Base-by-base conservation (phyloP, 1,140 invertebrate species). In the Apis laboriosa region DNA sequence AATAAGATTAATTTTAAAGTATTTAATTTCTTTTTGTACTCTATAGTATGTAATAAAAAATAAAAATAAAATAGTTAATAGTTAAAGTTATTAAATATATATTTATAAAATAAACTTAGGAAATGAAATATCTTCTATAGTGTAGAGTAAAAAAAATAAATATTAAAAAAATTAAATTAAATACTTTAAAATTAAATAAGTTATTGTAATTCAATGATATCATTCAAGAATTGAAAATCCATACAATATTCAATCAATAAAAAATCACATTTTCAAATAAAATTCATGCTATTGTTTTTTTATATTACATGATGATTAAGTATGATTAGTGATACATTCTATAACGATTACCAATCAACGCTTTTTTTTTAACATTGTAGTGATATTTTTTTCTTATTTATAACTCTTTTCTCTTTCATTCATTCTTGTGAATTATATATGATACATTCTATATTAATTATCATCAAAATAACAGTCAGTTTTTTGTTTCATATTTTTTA, bases 241-340 rank as follows among this genome's bases (percentile, higher is more conserved):
- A 21, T 19, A 21, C 12, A 60, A 55, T 28, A 73, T 43, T 73
- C 11, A 58, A 1, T 43, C n/a, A n/a, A 28, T 51, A 28, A 77
- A 19, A 77, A 78, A 68, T 67, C 24, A 66, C 58, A 12, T 66
- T 8, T 43, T 21, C 58, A 0, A 24, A 51, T 80, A 73, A 63
- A 80, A 17, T 53, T n/a, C 49, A 74, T 17, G n/a, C n/a, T 5
- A 17, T 80, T 80, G 55, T 66, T 17, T 43, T 72, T 55, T 72
- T 19, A 66, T 58, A 74, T 80, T n/a, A 66, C 71, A 75, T 12
- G 61, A 74, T 74, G 61, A 24, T 73, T 28, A 58, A 80, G 49
- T 63, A 80, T 61, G 43, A 51, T 56, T 73, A 43, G 49, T 70
- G 51, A 73, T 55, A 70, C 19, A 64, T 49, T 58, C 19, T 24